These are phyloP conservation scores for Lepilemur septentrionalis DNA, from an alignment of 2,797 vertebrate species.

Conservation along the genomic window DNA sequence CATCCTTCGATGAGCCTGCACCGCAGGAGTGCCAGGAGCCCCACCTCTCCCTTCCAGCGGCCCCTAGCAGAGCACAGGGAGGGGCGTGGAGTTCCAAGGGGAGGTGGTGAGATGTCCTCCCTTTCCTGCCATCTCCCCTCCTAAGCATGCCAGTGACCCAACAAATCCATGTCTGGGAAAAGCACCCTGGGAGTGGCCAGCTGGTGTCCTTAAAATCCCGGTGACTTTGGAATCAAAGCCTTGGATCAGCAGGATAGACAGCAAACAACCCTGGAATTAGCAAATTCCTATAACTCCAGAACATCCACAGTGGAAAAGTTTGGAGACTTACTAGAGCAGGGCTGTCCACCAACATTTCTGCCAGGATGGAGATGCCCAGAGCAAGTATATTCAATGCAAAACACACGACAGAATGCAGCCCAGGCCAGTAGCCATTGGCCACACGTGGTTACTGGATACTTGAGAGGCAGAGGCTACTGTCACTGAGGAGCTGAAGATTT, in stretches of 20 bases:
- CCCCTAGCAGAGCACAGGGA: background rate
- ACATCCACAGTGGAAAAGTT: accelerated
- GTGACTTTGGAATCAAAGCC: background rate
- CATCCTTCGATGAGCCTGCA: background rate
- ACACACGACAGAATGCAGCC: accelerated
- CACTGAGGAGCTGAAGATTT: background rate
- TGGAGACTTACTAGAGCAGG: background rate
- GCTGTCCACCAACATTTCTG: background rate
- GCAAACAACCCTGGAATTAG: accelerated
- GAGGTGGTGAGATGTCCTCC: background rate
- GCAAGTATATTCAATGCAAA: accelerated
- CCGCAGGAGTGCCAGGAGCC: accelerated
- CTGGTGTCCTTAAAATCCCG: accelerated
- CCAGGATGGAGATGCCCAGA: accelerated
- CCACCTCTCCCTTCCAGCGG: background rate
- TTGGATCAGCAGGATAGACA: background rate
- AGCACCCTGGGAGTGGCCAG: accelerated
- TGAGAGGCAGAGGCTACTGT: background rate
- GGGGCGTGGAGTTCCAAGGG: accelerated
- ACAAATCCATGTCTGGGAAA: accelerated
- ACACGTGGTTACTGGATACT: accelerated
- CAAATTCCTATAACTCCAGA: background rate
- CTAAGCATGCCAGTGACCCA: background rate
- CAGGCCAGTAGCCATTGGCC: accelerated
- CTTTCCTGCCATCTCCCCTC: background rate